These are phyloP conservation scores for Gorsachius goisagi DNA, from an alignment of 2,113 vertebrate genomes.

Conservation along the genomic window DNA sequence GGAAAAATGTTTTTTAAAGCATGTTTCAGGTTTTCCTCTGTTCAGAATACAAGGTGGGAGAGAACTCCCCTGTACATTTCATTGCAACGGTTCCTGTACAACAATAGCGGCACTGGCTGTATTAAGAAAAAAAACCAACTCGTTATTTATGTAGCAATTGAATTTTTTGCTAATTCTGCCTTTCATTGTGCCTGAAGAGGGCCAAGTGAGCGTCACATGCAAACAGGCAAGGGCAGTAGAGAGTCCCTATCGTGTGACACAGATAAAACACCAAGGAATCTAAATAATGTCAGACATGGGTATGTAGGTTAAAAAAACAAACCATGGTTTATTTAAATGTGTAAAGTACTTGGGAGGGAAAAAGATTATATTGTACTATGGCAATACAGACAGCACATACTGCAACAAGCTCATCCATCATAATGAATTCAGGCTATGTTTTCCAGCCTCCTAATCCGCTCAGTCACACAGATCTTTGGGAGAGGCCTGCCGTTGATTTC, in stretches of 20 bases:
- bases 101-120: background rate
- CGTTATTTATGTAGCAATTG: background rate
- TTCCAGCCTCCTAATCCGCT: background rate
- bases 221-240: background rate
- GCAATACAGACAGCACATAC: background rate
- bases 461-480: background rate
- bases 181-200: background rate
- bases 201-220: background rate
- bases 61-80: background rate
- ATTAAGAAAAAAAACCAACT: background rate
- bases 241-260: background rate
- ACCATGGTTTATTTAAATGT: constrained; percentile 73
- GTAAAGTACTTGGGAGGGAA: constrained; percentile 37
- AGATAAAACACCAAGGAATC: background rate
- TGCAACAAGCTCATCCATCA: background rate
- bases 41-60: background rate
- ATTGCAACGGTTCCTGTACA: background rate
- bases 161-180: background rate
- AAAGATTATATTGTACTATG: constrained; percentile 37
- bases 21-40: background rate
- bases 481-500: background rate
- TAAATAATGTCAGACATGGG: background rate
- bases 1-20: background rate
- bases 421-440: background rate
- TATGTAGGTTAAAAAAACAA: constrained; percentile 65